These are phyloP conservation scores for Tarsius wallacei DNA, from an alignment of 2,797 vertebrate genomes.

Conservation along the genomic window DNA sequence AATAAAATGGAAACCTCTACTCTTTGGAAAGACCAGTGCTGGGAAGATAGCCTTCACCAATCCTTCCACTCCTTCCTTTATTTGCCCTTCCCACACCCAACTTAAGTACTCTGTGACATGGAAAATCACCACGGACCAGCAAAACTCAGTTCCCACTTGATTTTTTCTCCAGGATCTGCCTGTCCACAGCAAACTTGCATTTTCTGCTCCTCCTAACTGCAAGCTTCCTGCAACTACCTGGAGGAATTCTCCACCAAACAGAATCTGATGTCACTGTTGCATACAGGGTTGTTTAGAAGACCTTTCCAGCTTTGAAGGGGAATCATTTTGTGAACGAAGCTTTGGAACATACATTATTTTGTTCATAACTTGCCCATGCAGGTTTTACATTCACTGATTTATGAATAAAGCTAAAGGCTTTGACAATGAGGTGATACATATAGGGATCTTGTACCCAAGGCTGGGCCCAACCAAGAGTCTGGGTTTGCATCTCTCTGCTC, in stretches of 20 bases:
- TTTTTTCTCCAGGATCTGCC: neutral
- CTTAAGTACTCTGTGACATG: neutral
- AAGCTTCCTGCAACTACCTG: neutral
- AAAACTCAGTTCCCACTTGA: neutral
- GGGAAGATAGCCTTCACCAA: neutral
- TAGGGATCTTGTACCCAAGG: neutral
- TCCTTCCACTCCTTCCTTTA: neutral
- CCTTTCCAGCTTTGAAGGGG: neutral
- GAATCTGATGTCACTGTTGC: neutral
- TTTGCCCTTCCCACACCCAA: neutral
- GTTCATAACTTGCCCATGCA: neutral
- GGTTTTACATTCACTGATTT: constrained; percentile 56
- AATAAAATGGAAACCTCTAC: neutral
- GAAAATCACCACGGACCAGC: neutral
- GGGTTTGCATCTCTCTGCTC: neutral
- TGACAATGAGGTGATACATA: neutral
- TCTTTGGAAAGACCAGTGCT: neutral
- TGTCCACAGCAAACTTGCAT: neutral
- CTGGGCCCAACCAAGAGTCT: neutral
- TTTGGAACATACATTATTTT: neutral
- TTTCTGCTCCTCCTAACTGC: neutral
- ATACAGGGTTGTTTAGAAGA: neutral
- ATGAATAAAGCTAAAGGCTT: constrained; percentile 60
- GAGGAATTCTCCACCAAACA: neutral
- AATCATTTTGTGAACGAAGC: neutral